These are phyloP conservation scores for Rhabdophis nuchalis DNA, from an alignment of 2,797 vertebrate species.

Conservation along the genomic window DNA sequence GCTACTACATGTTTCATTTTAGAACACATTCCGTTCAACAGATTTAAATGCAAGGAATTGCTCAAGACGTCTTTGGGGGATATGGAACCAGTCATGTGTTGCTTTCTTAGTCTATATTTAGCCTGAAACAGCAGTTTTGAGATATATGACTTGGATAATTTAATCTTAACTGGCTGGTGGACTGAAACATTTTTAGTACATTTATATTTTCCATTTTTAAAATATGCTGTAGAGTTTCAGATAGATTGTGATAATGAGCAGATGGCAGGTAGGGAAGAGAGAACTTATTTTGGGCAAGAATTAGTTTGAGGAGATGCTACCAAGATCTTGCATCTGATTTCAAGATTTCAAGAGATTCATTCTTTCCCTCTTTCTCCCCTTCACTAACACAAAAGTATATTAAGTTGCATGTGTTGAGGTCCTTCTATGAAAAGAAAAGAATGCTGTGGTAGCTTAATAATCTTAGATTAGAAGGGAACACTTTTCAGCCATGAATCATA, in stretches of 20 bases:
- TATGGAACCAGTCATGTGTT: not conserved
- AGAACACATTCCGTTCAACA: not conserved
- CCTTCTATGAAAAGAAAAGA: not conserved
- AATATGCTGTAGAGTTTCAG: not conserved
- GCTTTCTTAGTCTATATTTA: not conserved
- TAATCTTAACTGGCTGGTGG: not conserved
- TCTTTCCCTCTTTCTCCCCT: not conserved
- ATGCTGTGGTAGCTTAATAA: not conserved
- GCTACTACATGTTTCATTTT: not conserved
- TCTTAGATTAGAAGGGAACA: not conserved
- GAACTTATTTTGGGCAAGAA: not conserved
- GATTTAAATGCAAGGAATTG: not conserved
- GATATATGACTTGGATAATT: not conserved
- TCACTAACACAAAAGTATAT: not conserved
- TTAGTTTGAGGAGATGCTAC: not conserved
- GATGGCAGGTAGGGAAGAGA: not conserved
- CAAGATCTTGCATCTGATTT: not conserved
- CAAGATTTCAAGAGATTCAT: not conserved
- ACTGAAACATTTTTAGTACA: not conserved
- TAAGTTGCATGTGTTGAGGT: not conserved
- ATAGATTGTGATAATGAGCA: not conserved
- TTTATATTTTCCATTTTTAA: not conserved
- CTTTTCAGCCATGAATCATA: not conserved
- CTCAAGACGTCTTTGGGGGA: not conserved
- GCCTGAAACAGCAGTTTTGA: slow-evolving; percentile 20